Conservation (phyloP, 2,888 invertebrate species). For the Mesorhabditis spiculigera region DNA sequence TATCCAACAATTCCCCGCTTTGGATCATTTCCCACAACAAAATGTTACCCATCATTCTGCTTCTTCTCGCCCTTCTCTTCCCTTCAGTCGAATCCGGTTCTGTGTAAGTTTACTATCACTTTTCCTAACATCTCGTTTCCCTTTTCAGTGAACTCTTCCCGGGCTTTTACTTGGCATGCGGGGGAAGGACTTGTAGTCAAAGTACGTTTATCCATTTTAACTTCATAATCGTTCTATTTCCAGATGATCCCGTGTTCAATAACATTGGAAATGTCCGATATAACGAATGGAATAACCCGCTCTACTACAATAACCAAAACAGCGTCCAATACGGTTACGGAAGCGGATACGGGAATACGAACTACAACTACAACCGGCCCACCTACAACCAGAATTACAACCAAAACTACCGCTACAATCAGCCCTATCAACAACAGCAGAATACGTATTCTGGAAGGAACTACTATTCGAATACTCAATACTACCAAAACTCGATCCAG, state of each 20-base stretch:
- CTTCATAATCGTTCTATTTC: neutral
- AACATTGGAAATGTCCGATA: neutral
- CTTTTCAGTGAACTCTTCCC: neutral
- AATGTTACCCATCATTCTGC: no score
- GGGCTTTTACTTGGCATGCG: neutral
- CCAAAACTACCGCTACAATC: neutral
- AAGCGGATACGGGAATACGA: neutral
- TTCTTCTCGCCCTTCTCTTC: no score
- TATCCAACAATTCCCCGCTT: no score
- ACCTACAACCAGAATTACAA: neutral
- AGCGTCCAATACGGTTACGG: neutral
- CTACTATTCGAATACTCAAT: neutral
- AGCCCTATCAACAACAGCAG: neutral
- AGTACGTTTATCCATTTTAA: neutral
- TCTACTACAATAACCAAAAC: neutral
- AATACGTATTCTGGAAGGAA: neutral
- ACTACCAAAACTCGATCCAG: neutral
- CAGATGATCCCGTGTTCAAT: neutral
- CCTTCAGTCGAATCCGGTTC: no score
- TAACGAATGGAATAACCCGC: neutral
- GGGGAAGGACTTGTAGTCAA: slow-evolving; percentile 3
- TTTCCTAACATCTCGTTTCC: no score
- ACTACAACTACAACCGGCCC: neutral
- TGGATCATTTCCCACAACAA: no score
- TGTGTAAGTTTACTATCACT: no score